Conservation (phyloP, 1,140 invertebrate genomes). For the Yoshiicerus persimilis region DNA sequence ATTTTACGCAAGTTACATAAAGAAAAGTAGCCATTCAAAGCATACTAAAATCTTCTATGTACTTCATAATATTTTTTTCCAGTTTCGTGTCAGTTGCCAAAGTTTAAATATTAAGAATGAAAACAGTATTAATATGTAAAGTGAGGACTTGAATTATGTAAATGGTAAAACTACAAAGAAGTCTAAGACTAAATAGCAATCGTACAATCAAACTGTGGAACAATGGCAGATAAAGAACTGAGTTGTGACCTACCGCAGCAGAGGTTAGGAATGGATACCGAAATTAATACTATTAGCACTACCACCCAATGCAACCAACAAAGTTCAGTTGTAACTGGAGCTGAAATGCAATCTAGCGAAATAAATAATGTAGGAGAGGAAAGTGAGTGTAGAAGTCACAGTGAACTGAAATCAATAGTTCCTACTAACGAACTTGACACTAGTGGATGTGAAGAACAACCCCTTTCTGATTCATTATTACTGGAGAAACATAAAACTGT, state of each 20-base stretch:
- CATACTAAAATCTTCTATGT: too few relatives aligned
- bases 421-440: constrained; percentile 8
- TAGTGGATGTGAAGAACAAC: neutral
- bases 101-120: too few relatives aligned
- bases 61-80: too few relatives aligned
- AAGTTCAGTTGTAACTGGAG: neutral
- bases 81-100: too few relatives aligned
- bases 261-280: neutral
- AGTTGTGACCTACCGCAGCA: neutral
- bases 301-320: neutral
- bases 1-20: too few relatives aligned
- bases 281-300: neutral
- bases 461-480: neutral
- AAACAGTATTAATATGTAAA: too few relatives aligned
- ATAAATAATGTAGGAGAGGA: neutral
- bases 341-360: neutral
- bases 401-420: neutral
- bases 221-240: neutral
- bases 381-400: neutral
- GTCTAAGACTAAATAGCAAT: too few relatives aligned
- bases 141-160: too few relatives aligned
- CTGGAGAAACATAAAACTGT: neutral
- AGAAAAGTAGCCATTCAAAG: too few relatives aligned
- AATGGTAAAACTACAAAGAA: too few relatives aligned
- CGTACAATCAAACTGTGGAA: neutral